Evolutionary conservation across 2,888 invertebrate species (phyloP).

Genomic region (Microdon myrmicae): DNA sequence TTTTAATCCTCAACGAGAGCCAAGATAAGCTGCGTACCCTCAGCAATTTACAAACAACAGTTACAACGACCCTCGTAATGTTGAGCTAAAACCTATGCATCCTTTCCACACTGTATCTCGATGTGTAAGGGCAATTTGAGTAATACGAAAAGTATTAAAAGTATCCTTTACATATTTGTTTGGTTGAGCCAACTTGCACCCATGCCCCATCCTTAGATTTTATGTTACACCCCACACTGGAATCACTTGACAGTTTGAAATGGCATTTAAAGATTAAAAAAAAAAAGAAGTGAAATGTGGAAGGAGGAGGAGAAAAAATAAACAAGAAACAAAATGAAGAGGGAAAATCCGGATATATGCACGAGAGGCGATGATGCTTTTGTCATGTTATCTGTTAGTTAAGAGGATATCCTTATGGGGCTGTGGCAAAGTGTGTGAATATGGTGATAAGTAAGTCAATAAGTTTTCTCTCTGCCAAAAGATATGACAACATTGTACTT

Average conservation of each 20-base stretch:
- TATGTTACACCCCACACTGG: not conserved
- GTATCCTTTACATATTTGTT: conserved; percentile 26
- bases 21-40: conserved; percentile 6
- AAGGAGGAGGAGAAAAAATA: too few relatives aligned
- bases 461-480: conserved; percentile 36
- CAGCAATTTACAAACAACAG: conserved; percentile 7
- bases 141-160: conserved; percentile 40
- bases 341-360: conserved; percentile 11
- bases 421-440: conserved; percentile 8
- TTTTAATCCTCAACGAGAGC: conserved; percentile 43
- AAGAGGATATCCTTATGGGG: conserved; percentile 21
- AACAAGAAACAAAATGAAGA: too few relatives aligned
- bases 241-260: conserved; percentile 38
- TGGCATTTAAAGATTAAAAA: conserved; percentile 46
- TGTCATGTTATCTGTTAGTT: conserved; percentile 45
- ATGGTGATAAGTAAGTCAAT: conserved; percentile 39
- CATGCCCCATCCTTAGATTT: not conserved
- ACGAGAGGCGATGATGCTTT: conserved; percentile 37
- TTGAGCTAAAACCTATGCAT: conserved; percentile 36
- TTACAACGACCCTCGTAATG: conserved; percentile 24
- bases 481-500: conserved; percentile 19
- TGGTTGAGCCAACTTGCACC: conserved; percentile 5
- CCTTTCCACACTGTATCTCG: not conserved
- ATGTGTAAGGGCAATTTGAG: conserved; percentile 31
- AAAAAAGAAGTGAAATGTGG: too few relatives aligned